These are phyloP conservation scores for Apis mellifera DNA, from an alignment of 1,140 invertebrate species.

Conservation along the genomic window Amel_HAv3.1 CM009934.2:4652001-4652500, in stretches of 20 bases:
- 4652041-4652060: constrained; percentile 45
- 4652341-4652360: background rate
- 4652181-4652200: constrained; percentile 28
- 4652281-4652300: background rate
- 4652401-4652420: too few species aligned
- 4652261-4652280: background rate
- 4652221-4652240: background rate
- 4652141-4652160: constrained; percentile 57
- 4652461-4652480: too few species aligned
- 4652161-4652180: constrained; percentile 67
- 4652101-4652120: constrained; percentile 41
- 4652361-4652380: too few species aligned
- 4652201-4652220: constrained; percentile 9
- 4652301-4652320: background rate
- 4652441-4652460: too few species aligned
- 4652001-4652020: constrained; percentile 51
- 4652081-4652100: constrained; percentile 46
- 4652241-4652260: background rate
- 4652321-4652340: background rate
- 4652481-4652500: too few species aligned
- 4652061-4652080: background rate
- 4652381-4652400: too few species aligned
- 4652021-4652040: constrained; percentile 42
- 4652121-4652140: constrained; percentile 54
- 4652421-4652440: too few species aligned